Conservation (phyloP, 2,888 invertebrate species). For the Camptogramma bilineatum region DNA sequence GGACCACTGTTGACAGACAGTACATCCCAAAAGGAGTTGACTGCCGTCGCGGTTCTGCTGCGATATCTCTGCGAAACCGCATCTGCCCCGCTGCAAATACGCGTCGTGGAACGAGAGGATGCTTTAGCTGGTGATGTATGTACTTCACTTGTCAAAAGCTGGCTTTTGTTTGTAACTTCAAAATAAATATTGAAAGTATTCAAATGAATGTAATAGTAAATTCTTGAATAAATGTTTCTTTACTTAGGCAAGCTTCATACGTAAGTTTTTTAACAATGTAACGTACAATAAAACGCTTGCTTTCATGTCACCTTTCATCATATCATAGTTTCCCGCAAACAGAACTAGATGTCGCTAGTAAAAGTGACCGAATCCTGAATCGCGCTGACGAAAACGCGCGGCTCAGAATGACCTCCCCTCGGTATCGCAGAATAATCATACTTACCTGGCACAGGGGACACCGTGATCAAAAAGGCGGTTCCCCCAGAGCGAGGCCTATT, state of each 20-base stretch:
- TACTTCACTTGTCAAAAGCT: background rate
- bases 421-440: too few species aligned
- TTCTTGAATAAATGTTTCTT: too few species aligned
- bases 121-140: slow-evolving; percentile 91
- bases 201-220: too few species aligned
- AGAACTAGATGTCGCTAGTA: too few species aligned
- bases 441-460: too few species aligned
- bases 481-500: background rate
- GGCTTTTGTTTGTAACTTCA: too few species aligned
- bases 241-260: too few species aligned
- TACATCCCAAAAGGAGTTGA: slow-evolving; percentile 84
- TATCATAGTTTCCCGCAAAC: background rate
- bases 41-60: slow-evolving; percentile 88
- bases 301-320: too few species aligned
- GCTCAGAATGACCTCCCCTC: too few species aligned
- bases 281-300: too few species aligned
- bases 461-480: background rate
- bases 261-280: too few species aligned
- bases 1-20: slow-evolving; percentile 88
- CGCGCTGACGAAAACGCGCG: background rate
- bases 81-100: slow-evolving; percentile 92
- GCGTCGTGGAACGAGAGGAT: slow-evolving; percentile 93
- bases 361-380: background rate
- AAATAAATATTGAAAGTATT: too few species aligned
- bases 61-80: slow-evolving; percentile 95